Evolutionary conservation across 2,888 invertebrate genomes (phyloP).

Genomic region (Xestoiulus laeticollis): DNA sequence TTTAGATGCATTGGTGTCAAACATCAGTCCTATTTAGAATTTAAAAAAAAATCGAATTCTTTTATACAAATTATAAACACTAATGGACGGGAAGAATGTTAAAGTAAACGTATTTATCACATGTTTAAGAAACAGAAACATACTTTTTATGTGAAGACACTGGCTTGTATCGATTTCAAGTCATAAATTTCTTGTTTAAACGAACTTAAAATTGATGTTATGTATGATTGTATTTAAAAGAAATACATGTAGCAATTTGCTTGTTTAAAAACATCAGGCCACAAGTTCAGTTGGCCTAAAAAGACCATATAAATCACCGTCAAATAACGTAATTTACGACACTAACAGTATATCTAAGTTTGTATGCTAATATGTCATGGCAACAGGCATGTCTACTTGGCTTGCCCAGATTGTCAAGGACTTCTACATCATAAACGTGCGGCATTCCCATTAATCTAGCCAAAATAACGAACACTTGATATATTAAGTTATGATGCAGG

Average conservation of each 20-base stretch:
- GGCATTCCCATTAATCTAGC: neutral
- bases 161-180: neutral
- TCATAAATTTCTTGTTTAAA: neutral
- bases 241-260: neutral
- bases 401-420: neutral
- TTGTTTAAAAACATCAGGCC: neutral
- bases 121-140: neutral
- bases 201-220: neutral
- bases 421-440: neutral
- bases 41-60: neutral
- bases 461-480: neutral
- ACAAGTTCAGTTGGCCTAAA: neutral
- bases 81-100: neutral
- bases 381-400: neutral
- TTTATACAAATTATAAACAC: neutral
- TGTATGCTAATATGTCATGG: neutral
- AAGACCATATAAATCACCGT: neutral
- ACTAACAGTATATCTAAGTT: neutral
- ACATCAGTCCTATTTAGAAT: neutral
- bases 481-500: neutral
- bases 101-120: neutral
- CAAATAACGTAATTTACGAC: neutral
- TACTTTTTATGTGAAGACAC: neutral
- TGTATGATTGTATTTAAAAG: neutral
- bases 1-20: conserved; percentile 19